Percentiles rank a stretch among this genome's conserved stretches.
These are phyloP conservation scores for Limonius californicus DNA, from an alignment of 1,140 invertebrate genomes.

Conservation along the genomic window DNA sequence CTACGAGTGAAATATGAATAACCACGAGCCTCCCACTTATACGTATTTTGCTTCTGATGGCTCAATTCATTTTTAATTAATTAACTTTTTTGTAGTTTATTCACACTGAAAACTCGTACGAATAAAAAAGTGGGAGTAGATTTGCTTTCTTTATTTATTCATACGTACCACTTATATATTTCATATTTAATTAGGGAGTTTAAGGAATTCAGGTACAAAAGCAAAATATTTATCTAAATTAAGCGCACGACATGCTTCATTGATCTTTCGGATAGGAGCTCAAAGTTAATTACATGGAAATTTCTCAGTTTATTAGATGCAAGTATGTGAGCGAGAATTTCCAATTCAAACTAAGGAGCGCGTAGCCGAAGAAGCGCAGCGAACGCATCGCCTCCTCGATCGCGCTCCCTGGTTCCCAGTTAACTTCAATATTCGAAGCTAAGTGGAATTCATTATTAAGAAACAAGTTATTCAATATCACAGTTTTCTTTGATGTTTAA, in stretches of 20 bases:
- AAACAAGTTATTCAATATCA: constrained; percentile 44
- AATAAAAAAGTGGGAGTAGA: too few relatives aligned
- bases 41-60: too few relatives aligned
- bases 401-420: constrained; percentile 23
- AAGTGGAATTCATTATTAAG: constrained; percentile 43
- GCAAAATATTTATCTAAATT: constrained; percentile 25
- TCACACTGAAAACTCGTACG: too few relatives aligned
- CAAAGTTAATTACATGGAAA: constrained; percentile 48
- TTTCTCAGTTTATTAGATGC: constrained; percentile 47
- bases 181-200: neutral
- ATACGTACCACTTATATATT: neutral
- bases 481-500: constrained; percentile 38
- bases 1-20: too few relatives aligned
- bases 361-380: constrained; percentile 28
- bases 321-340: constrained; percentile 47
- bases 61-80: too few relatives aligned
- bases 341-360: constrained; percentile 45
- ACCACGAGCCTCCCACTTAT: too few relatives aligned
- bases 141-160: neutral
- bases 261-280: constrained; percentile 38
- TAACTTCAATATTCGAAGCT: constrained; percentile 32
- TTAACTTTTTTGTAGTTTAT: too few relatives aligned
- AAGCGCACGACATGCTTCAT: constrained; percentile 33
- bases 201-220: constrained; percentile 11
- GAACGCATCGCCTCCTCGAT: constrained; percentile 35